A percentile compares a stretch with the other conserved stretches of the same genome.
Evolutionary conservation across 2,797 vertebrate species (phyloP).

Genomic region (Martes flavigula): DNA sequence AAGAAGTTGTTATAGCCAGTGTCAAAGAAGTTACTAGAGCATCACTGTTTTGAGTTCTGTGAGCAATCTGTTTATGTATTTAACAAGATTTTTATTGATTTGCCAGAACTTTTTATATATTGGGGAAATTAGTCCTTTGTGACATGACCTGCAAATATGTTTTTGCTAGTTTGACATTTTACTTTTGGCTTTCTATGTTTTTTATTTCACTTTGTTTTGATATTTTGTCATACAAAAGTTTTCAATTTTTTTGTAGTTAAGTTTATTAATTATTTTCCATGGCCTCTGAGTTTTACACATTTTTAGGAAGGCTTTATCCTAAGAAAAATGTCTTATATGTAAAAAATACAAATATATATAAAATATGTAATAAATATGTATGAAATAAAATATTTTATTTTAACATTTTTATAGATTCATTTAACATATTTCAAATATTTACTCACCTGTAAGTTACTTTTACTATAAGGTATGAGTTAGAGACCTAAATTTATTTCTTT

Average conservation of each 20-base stretch:
- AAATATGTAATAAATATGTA: not conserved
- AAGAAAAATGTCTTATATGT: not conserved
- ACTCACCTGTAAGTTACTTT: not conserved
- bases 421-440: not conserved
- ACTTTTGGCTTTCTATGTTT: not conserved
- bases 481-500: not conserved
- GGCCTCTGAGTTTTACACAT: not conserved
- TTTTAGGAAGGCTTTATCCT: not conserved
- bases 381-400: not conserved
- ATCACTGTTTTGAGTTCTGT: not conserved
- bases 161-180: not conserved
- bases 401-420: not conserved
- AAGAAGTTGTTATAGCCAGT: not conserved
- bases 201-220: not conserved
- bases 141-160: not conserved
- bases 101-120: not conserved
- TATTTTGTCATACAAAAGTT: not conserved
- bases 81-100: not conserved
- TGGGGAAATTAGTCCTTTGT: not conserved
- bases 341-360: not conserved
- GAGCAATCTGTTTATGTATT: not conserved
- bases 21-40: not conserved
- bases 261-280: not conserved
- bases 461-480: not conserved
- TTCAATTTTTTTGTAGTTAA: not conserved